Evolutionary conservation across 2,797 vertebrate genomes (phyloP), one percentile per base, ranked within the genome.

Genomic region (Podarcis siculus): DNA sequence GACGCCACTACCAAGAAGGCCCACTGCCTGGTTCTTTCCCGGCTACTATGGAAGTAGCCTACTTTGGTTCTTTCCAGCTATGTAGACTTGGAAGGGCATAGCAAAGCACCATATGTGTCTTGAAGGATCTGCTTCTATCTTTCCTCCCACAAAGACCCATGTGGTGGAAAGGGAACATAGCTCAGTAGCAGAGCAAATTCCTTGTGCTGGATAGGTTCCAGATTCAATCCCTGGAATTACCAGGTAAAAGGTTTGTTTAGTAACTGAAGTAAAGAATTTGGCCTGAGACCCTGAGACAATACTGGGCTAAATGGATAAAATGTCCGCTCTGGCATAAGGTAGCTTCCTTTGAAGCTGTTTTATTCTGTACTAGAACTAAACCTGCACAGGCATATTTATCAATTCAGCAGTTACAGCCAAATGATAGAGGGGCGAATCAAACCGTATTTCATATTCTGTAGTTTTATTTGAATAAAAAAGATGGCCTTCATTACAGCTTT

Each of bases 391-490:
- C 79, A 79, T 39, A 13, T 85, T 92, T 89, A 72, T 39, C 85
- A 80, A 35, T 25, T 73, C 13, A 80, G 81, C 78, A 80, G 92
- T 89, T 86, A 87, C 91, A 89, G 39, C 55, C 4, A 77, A 30
- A 66, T 37, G 64, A 89, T 64, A 85, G 75, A 39, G 72, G 61
- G 69, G 73, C 90, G n/a, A 91, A 64, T 3, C 58, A 86, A 92
- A 64, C 9, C 37, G 81, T 91, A 81, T 75, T 82, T 90, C 82
- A 93, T 89, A 87, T 84, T 27, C 0, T 0, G 30, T 89, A 55
- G 25, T 91, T 79, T 89, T 79, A 81, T 90, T 30, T 91, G 71
- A 81, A 86, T 30, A 79, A 76, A 79, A 73, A 86, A 72, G 17
- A 85, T 23, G 87, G n/a, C 69, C n/a, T 88, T 21, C 45, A 27